Evolutionary conservation across 1,140 invertebrate species (phyloP).

Genomic region (Branchinecta lynchi): DNA sequence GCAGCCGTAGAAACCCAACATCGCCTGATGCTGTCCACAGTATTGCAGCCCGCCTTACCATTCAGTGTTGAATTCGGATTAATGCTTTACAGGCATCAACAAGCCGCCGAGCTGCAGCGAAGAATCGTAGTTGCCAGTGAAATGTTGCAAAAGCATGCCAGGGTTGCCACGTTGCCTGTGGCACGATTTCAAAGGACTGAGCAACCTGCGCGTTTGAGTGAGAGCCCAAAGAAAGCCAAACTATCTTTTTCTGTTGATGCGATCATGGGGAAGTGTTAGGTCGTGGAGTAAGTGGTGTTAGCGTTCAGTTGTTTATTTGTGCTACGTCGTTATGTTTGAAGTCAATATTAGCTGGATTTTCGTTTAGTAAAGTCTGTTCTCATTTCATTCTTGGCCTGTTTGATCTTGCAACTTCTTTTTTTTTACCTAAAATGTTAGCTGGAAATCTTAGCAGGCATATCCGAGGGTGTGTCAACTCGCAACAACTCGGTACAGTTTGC

Average conservation of each 20-base stretch:
- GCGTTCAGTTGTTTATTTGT: too few relatives aligned
- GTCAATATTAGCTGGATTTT: too few relatives aligned
- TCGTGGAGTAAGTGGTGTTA: too few relatives aligned
- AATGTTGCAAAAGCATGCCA: neutral
- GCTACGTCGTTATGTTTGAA: too few relatives aligned
- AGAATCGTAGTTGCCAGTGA: neutral
- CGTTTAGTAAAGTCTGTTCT: too few relatives aligned
- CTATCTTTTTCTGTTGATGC: conserved; percentile 28
- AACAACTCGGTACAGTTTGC: too few relatives aligned
- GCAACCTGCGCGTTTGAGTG: neutral
- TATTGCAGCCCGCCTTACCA: neutral
- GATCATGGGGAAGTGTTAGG: conserved; percentile 22
- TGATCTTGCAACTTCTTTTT: too few relatives aligned
- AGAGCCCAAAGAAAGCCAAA: conserved; percentile 20
- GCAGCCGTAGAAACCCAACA: conserved; percentile 20
- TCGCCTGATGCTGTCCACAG: conserved; percentile 8
- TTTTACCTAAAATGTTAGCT: too few relatives aligned
- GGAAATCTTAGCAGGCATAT: too few relatives aligned
- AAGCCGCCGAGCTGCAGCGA: neutral
- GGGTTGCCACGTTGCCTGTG: neutral
- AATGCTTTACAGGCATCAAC: neutral
- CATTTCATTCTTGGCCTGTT: too few relatives aligned
- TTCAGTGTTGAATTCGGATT: neutral
- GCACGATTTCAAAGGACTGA: neutral
- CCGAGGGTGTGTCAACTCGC: too few relatives aligned